Evolutionary conservation across 2,888 invertebrate genomes (phyloP).

Genomic region (Metopia argyrocephala): DNA sequence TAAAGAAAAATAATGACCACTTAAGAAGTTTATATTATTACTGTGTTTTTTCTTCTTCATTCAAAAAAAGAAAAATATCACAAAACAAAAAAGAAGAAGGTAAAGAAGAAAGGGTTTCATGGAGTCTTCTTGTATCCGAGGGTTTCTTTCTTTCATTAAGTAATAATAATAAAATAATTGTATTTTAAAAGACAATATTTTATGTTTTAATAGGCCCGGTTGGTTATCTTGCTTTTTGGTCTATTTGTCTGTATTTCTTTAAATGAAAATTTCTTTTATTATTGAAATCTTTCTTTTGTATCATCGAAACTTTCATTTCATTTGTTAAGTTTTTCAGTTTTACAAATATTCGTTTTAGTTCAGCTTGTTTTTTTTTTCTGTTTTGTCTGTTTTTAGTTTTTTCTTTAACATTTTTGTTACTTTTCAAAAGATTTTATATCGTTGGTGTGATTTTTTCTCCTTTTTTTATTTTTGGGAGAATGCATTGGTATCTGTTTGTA

Average conservation of each 20-base stretch:
- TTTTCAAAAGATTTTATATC: neutral
- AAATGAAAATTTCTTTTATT: neutral
- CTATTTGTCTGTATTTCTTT: neutral
- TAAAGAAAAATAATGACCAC: slow-evolving; percentile 51
- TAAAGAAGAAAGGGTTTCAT: neutral
- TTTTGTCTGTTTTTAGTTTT: neutral
- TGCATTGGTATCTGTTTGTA: slow-evolving; percentile 7
- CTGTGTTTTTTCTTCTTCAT: neutral
- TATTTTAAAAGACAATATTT: slow-evolving; percentile 39
- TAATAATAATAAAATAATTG: slow-evolving; percentile 38
- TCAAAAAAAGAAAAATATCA: neutral
- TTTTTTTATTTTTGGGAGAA: neutral
- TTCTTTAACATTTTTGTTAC: slow-evolving; percentile 26
- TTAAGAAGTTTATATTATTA: slow-evolving; percentile 47
- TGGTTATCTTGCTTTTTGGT: slow-evolving; percentile 3
- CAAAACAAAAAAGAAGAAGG: too few species aligned
- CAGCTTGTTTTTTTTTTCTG: slow-evolving; percentile 9
- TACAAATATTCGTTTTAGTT: neutral
- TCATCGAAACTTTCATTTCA: slow-evolving; percentile 40
- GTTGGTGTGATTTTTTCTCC: too few species aligned
- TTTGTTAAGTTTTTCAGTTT: neutral
- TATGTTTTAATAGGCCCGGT: slow-evolving; percentile 21
- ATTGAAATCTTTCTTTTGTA: neutral
- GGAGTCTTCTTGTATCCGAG: slow-evolving; percentile 5
- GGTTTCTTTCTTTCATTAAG: neutral